Evolutionary conservation across 2,797 vertebrate genomes (phyloP), one percentile per base, ranked within the genome.

Genomic region (Crenuchus spilurus): DNA sequence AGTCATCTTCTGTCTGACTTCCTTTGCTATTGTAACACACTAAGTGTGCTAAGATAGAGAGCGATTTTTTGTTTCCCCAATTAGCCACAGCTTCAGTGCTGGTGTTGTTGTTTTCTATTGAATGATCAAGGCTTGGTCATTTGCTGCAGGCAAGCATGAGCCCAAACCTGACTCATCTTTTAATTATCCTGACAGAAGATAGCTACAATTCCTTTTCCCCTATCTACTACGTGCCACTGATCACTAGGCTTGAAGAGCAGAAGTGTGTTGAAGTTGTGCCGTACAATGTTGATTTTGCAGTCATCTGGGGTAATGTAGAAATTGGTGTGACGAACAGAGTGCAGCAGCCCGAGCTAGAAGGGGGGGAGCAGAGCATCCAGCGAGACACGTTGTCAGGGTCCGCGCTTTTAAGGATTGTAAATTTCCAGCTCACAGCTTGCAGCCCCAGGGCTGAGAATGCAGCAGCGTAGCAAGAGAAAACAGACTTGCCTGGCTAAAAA

Each of bases 231-330:
- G 5, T 44, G 46, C 33, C 39, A 18, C 70, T 49, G 49, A 76
- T 55, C 30, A 26, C 16, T 37, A 58, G 6, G 16, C 30, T 22
- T 41, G 54, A 33, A n/a, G 35, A 63, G 51, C 30, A 10, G 18
- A 35, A 52, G 35, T 66, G 26, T 51, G 44, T 1, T 30, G 4
- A 39, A 49, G 0, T 9, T 30, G 14, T 26, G 13, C 33, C 3
- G 6, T 10, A 11, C 37, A 2, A 22, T 49, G 74, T 78, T 44
- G 2, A 18, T 46, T 74, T 22, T 54, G 42, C 77, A 62, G 54
- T 68, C 16, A 60, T 57, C 24, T 70, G 71, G 51, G 81, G 76
- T 75, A 83, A 84, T 55, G 74, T 57, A 83, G 76, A 80, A 84
- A 84, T 57, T 77, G 77, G 82, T 78, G 76, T 82, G 79, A 77